Conservation (phyloP, 1,140 invertebrate species). For the Scaptomyza hsui region DNA sequence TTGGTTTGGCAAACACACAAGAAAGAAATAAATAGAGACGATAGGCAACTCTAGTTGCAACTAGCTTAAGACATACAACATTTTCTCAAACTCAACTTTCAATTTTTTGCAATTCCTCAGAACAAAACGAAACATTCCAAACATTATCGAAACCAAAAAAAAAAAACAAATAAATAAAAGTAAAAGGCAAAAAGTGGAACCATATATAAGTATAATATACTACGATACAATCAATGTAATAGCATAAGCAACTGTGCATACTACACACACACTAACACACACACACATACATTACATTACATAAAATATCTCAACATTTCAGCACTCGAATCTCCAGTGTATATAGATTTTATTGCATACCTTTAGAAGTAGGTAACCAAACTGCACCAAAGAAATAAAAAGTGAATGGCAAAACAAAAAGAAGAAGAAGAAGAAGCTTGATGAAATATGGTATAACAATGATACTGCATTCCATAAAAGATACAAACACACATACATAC, state of each 20-base stretch:
- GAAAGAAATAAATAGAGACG: background rate
- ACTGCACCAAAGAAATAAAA: conserved; percentile 70
- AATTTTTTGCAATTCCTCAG: conserved; percentile 23
- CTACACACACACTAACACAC: conserved; percentile 33
- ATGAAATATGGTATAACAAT: conserved; percentile 4
- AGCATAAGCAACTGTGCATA: conserved; percentile 64
- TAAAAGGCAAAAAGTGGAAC: conserved; percentile 46
- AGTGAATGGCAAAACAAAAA: conserved; percentile 5
- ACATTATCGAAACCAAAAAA: conserved; percentile 35
- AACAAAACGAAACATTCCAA: conserved; percentile 38
- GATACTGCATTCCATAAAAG: background rate
- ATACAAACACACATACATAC: conserved; percentile 3
- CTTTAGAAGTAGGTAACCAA: conserved; percentile 55
- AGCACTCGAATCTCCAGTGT: conserved; percentile 65
- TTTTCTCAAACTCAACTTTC: conserved; percentile 23
- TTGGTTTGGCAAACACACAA: conserved; percentile 34
- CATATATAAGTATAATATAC: conserved; percentile 62
- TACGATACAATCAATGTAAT: conserved; percentile 77
- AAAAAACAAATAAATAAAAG: conserved; percentile 25
- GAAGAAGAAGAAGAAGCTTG: conserved; percentile 5
- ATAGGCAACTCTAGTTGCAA: conserved; percentile 36
- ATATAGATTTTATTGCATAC: conserved; percentile 80
- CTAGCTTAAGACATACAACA: conserved; percentile 37
- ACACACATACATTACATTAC: conserved; percentile 17
- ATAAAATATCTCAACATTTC: conserved; percentile 46